Conservation (phyloP, 2,888 invertebrate species). For the Theretra japonica region DNA sequence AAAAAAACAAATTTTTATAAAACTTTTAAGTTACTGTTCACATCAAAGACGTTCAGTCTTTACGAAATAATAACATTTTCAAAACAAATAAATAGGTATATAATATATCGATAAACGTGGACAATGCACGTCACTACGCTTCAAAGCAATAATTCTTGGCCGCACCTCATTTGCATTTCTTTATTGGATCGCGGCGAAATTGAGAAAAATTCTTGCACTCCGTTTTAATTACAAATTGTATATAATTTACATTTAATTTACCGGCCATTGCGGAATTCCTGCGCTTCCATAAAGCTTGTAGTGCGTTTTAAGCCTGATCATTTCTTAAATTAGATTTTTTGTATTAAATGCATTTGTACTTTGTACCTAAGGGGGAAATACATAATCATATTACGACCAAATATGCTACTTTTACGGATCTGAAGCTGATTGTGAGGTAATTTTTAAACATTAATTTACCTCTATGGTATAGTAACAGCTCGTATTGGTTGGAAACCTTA, state of each 20-base stretch:
- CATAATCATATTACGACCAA: background rate
- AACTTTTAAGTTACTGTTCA: too few species aligned
- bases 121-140: constrained; percentile 46
- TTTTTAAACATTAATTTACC: too few species aligned
- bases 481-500: too few species aligned
- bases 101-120: background rate
- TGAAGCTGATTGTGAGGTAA: too few species aligned
- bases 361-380: background rate
- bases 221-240: constrained; percentile 69
- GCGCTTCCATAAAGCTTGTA: background rate
- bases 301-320: constrained; percentile 5
- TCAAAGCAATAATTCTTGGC: constrained; percentile 71
- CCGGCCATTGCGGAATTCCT: constrained; percentile 4
- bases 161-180: constrained; percentile 81
- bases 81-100: too few species aligned
- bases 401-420: background rate
- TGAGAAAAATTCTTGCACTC: constrained; percentile 75
- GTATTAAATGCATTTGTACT: too few species aligned
- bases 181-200: constrained; percentile 79
- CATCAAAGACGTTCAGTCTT: constrained; percentile 4
- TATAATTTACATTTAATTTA: constrained; percentile 55
- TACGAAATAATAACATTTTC: too few species aligned
- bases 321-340: constrained; percentile 19
- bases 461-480: too few species aligned
- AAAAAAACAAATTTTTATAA: too few species aligned